Base-by-base conservation (phyloP, 2,113 vertebrate species). In the Cyanoramphus novaezelandiae region DNA sequence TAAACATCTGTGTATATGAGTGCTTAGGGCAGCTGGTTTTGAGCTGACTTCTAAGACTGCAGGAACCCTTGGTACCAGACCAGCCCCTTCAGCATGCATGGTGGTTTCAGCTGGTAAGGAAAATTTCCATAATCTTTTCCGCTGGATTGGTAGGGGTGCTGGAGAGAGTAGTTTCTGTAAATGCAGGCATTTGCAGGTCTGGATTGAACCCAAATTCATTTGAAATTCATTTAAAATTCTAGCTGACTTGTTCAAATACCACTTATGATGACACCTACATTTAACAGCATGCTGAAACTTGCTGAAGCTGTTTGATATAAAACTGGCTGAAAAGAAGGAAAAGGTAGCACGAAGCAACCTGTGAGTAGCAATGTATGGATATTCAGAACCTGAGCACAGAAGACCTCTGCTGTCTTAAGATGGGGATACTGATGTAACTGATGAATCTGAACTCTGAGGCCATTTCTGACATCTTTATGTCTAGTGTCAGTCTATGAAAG, bases 191-290 rank as follows among this genome's bases (percentile, higher is more conserved):
- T 77, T 88, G 69, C 59, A 88, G 87, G 18, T 92, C 71, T 90
- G 76, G 82, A 83, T 13, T 64, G 47, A 90, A 83, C 64, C 64
- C 68, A 88, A 57, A 47, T 67, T 80, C 2, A 0, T 78, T 59
- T 78, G 87, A 88, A 24, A 20, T 57, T 83, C 33, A 68, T 83
- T 85, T 90, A 68, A 88, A 93, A 86, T 91, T 92, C 59, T 52
- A 86, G 57, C 50, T 87, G 83, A 84, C 72, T 86, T 86, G n/a
- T 92, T 95, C 74, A 86, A 71, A 88, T 65, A 44, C 15, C 60
- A 37, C 52, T 92, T 81, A 7, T 1, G 35, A 52, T 24, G 35
- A 75, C 71, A n/a, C 13, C 68, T 70, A 64, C 79, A 62, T 60
- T 64, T 65, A 92, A 35, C 19, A 77, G 27, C 21, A 27, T 67